Percentiles rank a stretch among this genome's conserved stretches.
Evolutionary conservation across 2,113 vertebrate genomes (phyloP).

Genomic region (Pteropus alecto): DNA sequence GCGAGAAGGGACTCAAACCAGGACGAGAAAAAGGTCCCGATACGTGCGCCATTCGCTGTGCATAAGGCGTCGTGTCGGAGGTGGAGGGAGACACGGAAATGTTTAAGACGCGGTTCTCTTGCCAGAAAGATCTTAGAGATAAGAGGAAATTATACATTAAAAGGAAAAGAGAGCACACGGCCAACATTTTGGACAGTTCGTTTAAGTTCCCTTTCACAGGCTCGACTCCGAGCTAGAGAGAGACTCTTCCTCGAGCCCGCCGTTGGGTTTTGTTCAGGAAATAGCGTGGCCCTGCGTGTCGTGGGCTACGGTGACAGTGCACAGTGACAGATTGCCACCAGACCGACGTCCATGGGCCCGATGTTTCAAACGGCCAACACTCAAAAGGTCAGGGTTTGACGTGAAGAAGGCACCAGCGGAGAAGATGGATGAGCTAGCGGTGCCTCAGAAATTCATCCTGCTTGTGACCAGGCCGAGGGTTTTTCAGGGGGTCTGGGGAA

Average conservation of each 20-base stretch:
- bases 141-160: not conserved
- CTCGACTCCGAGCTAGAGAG: not conserved
- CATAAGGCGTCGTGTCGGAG: not conserved
- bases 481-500: not conserved
- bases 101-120: not conserved
- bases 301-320: constrained; percentile 68
- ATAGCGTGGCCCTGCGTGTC: constrained; percentile 65
- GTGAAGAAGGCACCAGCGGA: not conserved
- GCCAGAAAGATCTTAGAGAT: not conserved
- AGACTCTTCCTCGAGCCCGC: constrained; percentile 56
- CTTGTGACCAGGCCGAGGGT: not conserved
- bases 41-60: not conserved
- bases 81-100: not conserved
- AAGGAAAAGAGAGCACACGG: not conserved
- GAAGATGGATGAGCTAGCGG: not conserved
- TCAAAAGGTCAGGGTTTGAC: not conserved
- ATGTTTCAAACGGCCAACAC: not conserved
- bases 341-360: not conserved
- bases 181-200: constrained; percentile 28
- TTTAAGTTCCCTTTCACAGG: not conserved
- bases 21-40: not conserved
- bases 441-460: not conserved
- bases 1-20: not conserved
- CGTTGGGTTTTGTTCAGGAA: constrained; percentile 65
- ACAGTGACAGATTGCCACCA: not conserved